Conservation (phyloP, 2,797 vertebrate species). For the Esox lucius region DNA sequence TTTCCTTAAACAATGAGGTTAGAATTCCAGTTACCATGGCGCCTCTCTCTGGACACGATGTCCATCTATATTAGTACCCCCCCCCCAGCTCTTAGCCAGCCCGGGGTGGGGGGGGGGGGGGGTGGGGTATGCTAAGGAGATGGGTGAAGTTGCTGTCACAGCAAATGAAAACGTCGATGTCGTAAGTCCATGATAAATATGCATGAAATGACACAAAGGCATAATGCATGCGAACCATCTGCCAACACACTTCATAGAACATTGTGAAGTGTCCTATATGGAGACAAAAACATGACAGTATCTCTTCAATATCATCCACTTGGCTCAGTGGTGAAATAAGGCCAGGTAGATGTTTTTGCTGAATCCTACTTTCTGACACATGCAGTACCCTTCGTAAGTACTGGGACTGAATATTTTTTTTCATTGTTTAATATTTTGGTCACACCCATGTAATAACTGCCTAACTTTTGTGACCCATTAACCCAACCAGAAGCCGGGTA, state of each 20-base stretch:
- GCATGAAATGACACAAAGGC: conserved; percentile 61
- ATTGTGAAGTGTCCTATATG: background rate
- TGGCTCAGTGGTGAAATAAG: background rate
- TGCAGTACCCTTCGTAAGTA: too few relatives aligned
- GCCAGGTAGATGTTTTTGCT: background rate
- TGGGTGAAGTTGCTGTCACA: conserved; percentile 37
- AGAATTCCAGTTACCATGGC: background rate
- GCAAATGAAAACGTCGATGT: conserved; percentile 9
- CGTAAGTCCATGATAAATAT: conserved; percentile 50
- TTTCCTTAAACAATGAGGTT: background rate
- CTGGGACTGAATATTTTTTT: too few relatives aligned
- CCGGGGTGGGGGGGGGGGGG: background rate
- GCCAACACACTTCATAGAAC: conserved; percentile 54
- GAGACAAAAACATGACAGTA: background rate
- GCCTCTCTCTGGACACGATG: background rate
- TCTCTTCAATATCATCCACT: background rate
- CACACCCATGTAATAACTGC: too few relatives aligned
- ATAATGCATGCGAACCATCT: conserved; percentile 48
- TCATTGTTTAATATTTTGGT: too few relatives aligned
- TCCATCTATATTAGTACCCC: conserved; percentile 26
- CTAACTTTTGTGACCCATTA: too few relatives aligned
- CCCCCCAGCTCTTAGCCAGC: conserved; percentile 35
- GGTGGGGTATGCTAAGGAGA: conserved; percentile 34
- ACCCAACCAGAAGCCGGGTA: too few relatives aligned
- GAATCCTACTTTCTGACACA: background rate